Evolutionary conservation across 2,797 vertebrate species (phyloP).

Genomic region (Cichlasoma orientale): DNA sequence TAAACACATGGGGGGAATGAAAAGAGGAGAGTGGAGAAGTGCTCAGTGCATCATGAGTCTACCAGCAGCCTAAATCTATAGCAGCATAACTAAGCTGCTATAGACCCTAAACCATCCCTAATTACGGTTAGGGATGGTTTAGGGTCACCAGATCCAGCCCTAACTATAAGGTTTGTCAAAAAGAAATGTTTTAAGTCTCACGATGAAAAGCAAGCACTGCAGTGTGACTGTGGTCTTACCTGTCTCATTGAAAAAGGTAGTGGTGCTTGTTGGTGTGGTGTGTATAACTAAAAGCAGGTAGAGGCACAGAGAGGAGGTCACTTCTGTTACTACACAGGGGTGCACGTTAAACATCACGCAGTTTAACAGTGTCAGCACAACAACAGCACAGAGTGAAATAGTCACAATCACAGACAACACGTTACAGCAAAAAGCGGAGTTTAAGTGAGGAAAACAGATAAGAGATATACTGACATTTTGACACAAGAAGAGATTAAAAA

Average conservation of each 20-base stretch:
- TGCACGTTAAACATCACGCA: slow-evolving; percentile 44
- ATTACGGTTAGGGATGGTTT: not conserved
- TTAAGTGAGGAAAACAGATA: not conserved
- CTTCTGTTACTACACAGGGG: slow-evolving; percentile 57
- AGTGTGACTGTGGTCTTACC: slow-evolving; percentile 19
- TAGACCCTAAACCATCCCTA: too few relatives aligned
- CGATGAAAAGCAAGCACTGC: not conserved
- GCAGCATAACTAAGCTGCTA: not conserved
- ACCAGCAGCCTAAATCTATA: not conserved
- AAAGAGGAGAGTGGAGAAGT: not conserved
- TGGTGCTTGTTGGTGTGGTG: slow-evolving; percentile 29
- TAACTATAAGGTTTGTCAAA: not conserved
- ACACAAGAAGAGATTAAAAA: not conserved
- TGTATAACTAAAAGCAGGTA: slow-evolving; percentile 68
- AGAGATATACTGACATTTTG: too few relatives aligned
- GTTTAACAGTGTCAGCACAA: slow-evolving; percentile 2
- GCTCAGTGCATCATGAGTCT: not conserved
- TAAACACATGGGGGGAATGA: not conserved
- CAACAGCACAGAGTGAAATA: not conserved
- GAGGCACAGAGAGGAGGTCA: slow-evolving; percentile 47
- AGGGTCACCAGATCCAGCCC: not conserved
- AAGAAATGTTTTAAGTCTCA: not conserved
- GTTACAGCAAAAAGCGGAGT: slow-evolving; percentile 10
- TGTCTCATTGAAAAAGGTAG: slow-evolving; percentile 32
- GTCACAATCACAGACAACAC: slow-evolving; percentile 35